phyloP scores from a whole-genome alignment of 30 jellyfish, hydroid and myxozoan species.

The Turritopsis rubra region DNA sequence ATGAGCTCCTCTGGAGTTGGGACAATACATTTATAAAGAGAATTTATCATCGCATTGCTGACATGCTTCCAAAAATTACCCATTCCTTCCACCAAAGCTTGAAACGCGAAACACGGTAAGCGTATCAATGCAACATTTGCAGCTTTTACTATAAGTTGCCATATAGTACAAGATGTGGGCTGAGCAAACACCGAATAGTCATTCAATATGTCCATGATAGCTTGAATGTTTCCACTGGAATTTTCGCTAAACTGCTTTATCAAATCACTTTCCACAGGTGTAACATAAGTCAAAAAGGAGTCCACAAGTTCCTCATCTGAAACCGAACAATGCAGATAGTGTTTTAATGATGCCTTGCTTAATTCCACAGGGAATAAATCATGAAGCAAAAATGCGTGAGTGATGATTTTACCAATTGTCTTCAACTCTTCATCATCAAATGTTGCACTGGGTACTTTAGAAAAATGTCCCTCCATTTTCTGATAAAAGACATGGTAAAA shows the following conservation, averaged over 20 bases:
- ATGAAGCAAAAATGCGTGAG: neutral
- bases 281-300: neutral
- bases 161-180: neutral
- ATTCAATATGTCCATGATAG: neutral
- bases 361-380: neutral
- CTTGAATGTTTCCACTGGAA: neutral
- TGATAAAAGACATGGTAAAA: neutral
- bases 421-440: neutral
- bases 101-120: neutral
- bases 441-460: neutral
- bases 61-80: neutral
- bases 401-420: neutral
- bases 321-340: neutral
- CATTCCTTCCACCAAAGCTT: too few relatives aligned
- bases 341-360: neutral
- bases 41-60: neutral
- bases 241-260: too few relatives aligned
- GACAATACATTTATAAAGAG: neutral
- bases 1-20: neutral
- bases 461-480: neutral
- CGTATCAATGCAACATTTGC: neutral
- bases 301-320: neutral
- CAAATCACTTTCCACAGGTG: neutral
- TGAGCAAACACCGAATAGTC: neutral
- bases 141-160: neutral